A percentile compares a stretch with the other conserved stretches of the same genome.
Evolutionary conservation across 1,140 invertebrate species (phyloP).

Genomic region (Conopomorpha cramerella): DNA sequence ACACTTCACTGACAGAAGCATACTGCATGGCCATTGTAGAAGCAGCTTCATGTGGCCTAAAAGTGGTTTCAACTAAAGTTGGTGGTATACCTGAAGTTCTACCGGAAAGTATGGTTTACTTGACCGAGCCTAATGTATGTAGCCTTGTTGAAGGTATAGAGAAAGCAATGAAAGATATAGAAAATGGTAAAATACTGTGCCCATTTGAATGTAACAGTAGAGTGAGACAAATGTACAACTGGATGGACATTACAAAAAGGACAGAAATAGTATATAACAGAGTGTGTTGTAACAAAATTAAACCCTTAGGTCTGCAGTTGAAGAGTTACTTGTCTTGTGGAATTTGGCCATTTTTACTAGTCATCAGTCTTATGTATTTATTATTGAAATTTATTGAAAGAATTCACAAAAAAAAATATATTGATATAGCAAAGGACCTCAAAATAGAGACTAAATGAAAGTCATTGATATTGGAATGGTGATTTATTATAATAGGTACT

Average conservation of each 20-base stretch:
- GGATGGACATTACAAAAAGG: conserved; percentile 87
- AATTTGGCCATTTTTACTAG: conserved; percentile 79
- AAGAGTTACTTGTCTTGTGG: conserved; percentile 72
- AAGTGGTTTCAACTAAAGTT: conserved; percentile 96
- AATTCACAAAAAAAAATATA: conserved; percentile 71
- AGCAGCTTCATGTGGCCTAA: conserved; percentile 95
- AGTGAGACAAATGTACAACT: conserved; percentile 88
- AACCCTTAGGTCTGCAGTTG: conserved; percentile 67
- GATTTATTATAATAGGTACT: too few species aligned
- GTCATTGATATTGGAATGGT: conserved; percentile 38
- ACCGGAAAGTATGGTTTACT: conserved; percentile 85
- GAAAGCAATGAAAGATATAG: conserved; percentile 72
- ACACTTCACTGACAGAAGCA: conserved; percentile 97
- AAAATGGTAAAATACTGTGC: conserved; percentile 65
- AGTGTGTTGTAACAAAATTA: conserved; percentile 66
- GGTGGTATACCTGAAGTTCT: conserved; percentile 98
- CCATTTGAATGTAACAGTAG: conserved; percentile 78
- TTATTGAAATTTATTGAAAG: conserved; percentile 73
- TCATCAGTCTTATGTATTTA: conserved; percentile 79
- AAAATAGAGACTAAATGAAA: conserved; percentile 11
- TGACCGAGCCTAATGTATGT: conserved; percentile 86
- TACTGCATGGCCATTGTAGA: conserved; percentile 99
- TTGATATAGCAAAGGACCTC: conserved; percentile 68
- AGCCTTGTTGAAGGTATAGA: conserved; percentile 68
- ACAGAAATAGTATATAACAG: conserved; percentile 88